Evolutionary conservation across 2,888 invertebrate genomes (phyloP).

Genomic region (Polylopha cassiicola): DNA sequence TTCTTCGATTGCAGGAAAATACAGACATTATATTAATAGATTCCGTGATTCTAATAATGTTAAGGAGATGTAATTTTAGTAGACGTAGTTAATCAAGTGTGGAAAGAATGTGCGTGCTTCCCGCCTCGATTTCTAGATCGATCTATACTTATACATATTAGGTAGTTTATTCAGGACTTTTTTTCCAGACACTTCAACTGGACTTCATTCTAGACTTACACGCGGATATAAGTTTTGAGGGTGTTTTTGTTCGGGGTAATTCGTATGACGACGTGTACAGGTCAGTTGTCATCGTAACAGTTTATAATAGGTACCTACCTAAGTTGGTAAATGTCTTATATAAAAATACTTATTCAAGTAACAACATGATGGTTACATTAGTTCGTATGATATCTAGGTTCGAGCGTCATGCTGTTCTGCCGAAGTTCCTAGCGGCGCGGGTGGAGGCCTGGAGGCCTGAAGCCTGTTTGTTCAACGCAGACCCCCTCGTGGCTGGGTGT

Average conservation of each 20-base stretch:
- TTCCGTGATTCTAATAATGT: too few species aligned
- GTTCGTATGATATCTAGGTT: constrained; percentile 78
- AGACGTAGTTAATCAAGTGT: too few species aligned
- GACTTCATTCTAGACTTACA: constrained; percentile 98
- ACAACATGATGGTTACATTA: not conserved
- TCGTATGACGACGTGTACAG: constrained; percentile 94
- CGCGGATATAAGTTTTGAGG: constrained; percentile 93
- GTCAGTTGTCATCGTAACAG: constrained; percentile 49
- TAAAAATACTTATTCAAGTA: not conserved
- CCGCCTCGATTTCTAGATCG: too few species aligned
- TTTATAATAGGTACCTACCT: too few species aligned
- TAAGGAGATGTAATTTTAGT: too few species aligned
- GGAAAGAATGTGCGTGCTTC: too few species aligned
- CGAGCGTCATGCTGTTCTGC: constrained; percentile 96
- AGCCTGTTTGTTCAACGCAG: constrained; percentile 95
- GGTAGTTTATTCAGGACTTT: constrained; percentile 16
- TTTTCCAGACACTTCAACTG: constrained; percentile 80
- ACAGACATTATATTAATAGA: too few species aligned
- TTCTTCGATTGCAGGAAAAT: too few species aligned
- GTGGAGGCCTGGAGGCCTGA: constrained; percentile 92
- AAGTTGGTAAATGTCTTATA: too few species aligned
- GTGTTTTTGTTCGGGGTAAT: constrained; percentile 96
- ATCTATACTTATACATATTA: not conserved
- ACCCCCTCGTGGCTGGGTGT: constrained; percentile 89
- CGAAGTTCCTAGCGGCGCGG: constrained; percentile 91